These are phyloP conservation scores for Caenorhabditis sp. DNA, from an alignment of 2,888 invertebrate genomes.

Conservation along the genomic window DNA sequence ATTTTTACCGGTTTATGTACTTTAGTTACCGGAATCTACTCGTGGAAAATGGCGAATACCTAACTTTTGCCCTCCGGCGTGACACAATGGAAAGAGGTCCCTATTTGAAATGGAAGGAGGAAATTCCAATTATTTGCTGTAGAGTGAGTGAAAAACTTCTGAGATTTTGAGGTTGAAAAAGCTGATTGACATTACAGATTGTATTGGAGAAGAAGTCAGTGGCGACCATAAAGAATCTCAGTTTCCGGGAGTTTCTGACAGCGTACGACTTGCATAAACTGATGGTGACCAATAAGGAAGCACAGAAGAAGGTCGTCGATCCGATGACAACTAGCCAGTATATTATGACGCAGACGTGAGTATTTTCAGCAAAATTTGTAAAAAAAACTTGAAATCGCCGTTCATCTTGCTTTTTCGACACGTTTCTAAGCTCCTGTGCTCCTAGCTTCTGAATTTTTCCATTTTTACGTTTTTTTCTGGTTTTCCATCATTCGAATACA, in stretches of 20 bases:
- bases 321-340: conserved; percentile 63
- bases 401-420: too few relatives aligned
- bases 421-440: too few relatives aligned
- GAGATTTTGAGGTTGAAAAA: too few relatives aligned
- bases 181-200: conserved; percentile 43
- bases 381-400: neutral
- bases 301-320: conserved; percentile 10
- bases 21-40: conserved; percentile 53
- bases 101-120: conserved; percentile 48
- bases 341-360: conserved; percentile 67
- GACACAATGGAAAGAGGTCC: conserved; percentile 19
- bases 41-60: conserved; percentile 56
- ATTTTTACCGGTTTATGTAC: neutral
- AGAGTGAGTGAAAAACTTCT: conserved; percentile 35
- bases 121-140: conserved; percentile 61
- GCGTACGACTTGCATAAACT: conserved; percentile 59
- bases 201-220: conserved; percentile 34
- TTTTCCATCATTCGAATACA: too few relatives aligned
- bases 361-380: neutral
- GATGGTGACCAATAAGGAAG: conserved; percentile 33
- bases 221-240: conserved; percentile 38
- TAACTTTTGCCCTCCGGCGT: conserved; percentile 60
- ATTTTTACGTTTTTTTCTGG: too few relatives aligned
- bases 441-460: too few relatives aligned
- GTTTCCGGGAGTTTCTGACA: conserved; percentile 58